Evolutionary conservation across 2,888 invertebrate species (phyloP).

Genomic region (Rhagonycha lutea): DNA sequence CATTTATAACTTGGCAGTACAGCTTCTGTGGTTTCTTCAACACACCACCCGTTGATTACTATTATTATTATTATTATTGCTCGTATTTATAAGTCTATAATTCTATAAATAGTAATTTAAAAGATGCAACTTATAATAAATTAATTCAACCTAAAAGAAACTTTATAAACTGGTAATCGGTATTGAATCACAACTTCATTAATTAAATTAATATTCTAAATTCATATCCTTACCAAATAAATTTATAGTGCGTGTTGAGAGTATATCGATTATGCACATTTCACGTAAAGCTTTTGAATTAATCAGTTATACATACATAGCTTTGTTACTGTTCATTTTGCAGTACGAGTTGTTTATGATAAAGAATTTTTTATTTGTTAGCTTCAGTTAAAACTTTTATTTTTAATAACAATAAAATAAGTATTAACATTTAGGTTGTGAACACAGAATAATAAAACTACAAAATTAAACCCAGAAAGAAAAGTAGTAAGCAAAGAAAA

Average conservation of each 20-base stretch:
- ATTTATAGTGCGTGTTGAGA: not conserved
- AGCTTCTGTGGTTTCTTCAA: not conserved
- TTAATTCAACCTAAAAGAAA: too few species aligned
- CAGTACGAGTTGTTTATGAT: not conserved
- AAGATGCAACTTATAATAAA: too few species aligned
- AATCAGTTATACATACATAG: not conserved
- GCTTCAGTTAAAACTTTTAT: not conserved
- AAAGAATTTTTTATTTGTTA: not conserved
- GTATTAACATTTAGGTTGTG: too few species aligned
- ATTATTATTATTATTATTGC: too few species aligned
- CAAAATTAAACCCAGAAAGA: too few species aligned
- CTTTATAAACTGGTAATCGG: not conserved
- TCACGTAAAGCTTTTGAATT: not conserved
- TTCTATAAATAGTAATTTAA: too few species aligned
- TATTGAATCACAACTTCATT: not conserved
- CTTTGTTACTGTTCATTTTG: not conserved
- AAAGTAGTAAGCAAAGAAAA: too few species aligned
- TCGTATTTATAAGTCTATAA: not conserved
- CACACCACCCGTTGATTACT: not conserved
- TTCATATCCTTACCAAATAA: not conserved
- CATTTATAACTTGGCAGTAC: not conserved
- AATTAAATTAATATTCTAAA: not conserved
- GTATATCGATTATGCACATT: not conserved
- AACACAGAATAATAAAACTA: too few species aligned
- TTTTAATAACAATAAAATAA: too few species aligned